Evolutionary conservation across 2,113 vertebrate species (phyloP), one percentile per base, ranked within the genome.

Genomic region (Columba janthina): DNA sequence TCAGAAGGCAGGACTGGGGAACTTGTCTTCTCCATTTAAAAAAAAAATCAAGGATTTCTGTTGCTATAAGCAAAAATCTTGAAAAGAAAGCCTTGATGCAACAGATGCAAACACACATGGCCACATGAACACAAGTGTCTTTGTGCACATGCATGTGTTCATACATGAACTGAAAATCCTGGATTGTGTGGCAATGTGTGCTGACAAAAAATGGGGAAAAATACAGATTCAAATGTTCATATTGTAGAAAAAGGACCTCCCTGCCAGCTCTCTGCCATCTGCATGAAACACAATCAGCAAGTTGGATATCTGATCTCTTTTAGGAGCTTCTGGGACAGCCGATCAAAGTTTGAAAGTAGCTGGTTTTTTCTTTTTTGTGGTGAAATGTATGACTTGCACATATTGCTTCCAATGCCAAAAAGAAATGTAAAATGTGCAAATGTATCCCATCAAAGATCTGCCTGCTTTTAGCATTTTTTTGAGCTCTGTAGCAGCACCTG

Each of bases 281-380:
- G 25, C 50, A 61, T 87, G 70, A 57, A 77, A 4, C 53, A 36
- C 40, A 69, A 7, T 2, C 77, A 78, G 51, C 38, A 62, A 40
- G 26, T 50, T 78, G 54, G 20, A 15, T 38, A n/a, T 66, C 58
- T 73, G 70, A 36, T 65, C 56, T 74, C 19, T 60, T 89, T 80
- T 86, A 90, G 65, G 78, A 72, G 65, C 48, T 89, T 29, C 48
- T 2, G 28, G 54, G 56, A 71, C 29, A 57, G 16, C 42, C 81
- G 80, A 95, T 89, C 70, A 36, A 90, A 65, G n/a, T 86, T 74
- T 92, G 75, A 72, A 83, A 79, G 42, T 56, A 76, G 29, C 6
- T 42, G 11, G 9, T 74, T 57, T 83, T 85, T 88, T 51, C 5
- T 4, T 88, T 95, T 82, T 82, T 28, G 13, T 28, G 20, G 29